Base-by-base conservation (phyloP, 2,888 invertebrate genomes). In the Agrochola lychnidis region DNA sequence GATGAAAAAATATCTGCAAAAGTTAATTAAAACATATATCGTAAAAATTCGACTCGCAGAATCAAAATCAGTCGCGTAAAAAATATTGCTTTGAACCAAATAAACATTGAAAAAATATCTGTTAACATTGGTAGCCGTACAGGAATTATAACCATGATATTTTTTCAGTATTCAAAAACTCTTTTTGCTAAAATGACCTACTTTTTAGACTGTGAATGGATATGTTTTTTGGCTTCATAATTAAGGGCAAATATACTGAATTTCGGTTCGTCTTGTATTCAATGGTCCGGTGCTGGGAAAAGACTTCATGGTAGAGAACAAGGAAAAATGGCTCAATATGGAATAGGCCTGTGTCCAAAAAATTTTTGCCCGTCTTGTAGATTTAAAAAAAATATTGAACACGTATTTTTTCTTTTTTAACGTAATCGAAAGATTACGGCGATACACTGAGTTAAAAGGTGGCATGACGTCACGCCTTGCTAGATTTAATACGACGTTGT, bases 181-280 rank as follows among this genome's bases (percentile, higher is more conserved):
- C 51, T 68, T 45, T 83, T 71, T 67, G 45, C 25, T 1, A 12
- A 51, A 62, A 76, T 53, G 61, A 64, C 81, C 84, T 73, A 84
- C 51, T 73, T 84, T 80, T 61, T 51, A 45, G 30, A 12, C 4
- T 40, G 56, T 73, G 56, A 70, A 72, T 79, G 40, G 22, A 14
- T 7, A 51, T 14, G 22, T 56, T 64, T 69, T 72, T 51, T n/a
- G 16, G 25, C 1, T 68, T 40, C 42, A n/a, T 51, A 22, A 59
- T 62, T 51, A n/a, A 14, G 45, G 5, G 22, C 48, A 61, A 30
- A 62, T 78, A 53, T 45, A 6, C 4, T 25, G 36, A 0, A 56
- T 56, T 63, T 79, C 22, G 4, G 16, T 36, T 36, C 5, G 2
- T 42, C 1, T 19, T 64, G 12, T 48, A n/a, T 63, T 57, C 25